Conservation (phyloP, 2,888 invertebrate genomes). For the Syritta pipiens region DNA sequence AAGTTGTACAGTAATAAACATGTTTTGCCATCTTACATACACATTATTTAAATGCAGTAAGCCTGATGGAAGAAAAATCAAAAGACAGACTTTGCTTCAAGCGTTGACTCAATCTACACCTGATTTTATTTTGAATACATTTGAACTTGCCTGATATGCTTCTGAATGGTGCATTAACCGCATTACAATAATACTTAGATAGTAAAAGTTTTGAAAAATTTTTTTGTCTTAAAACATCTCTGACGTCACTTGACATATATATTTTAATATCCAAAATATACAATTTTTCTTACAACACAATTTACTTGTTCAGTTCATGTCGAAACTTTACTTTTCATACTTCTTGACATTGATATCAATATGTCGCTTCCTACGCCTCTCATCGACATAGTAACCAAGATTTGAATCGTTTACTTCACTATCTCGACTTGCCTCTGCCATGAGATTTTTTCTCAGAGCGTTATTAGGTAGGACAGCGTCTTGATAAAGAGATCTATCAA, state of each 20-base stretch:
- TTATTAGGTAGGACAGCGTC: slow-evolving; percentile 55
- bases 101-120: no score
- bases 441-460: slow-evolving; percentile 25
- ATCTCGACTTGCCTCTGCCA: slow-evolving; percentile 40
- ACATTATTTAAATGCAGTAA: no score
- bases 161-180: no score
- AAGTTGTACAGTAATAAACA: no score
- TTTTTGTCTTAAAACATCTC: no score
- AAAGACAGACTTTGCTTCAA: no score
- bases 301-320: not conserved
- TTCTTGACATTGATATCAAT: slow-evolving; percentile 73
- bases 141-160: no score
- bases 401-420: slow-evolving; percentile 69
- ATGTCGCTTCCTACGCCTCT: slow-evolving; percentile 72
- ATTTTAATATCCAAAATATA: not conserved
- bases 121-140: no score
- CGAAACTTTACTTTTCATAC: slow-evolving; percentile 70
- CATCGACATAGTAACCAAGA: slow-evolving; percentile 70
- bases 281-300: not conserved
- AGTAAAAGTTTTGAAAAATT: no score
- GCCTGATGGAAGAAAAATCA: no score
- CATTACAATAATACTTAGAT: no score
- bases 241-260: slow-evolving; percentile 20
- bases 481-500: slow-evolving; percentile 69
- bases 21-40: no score